Evolutionary conservation across 1,140 invertebrate species (phyloP).

Genomic region (Tribolium castaneum): DNA sequence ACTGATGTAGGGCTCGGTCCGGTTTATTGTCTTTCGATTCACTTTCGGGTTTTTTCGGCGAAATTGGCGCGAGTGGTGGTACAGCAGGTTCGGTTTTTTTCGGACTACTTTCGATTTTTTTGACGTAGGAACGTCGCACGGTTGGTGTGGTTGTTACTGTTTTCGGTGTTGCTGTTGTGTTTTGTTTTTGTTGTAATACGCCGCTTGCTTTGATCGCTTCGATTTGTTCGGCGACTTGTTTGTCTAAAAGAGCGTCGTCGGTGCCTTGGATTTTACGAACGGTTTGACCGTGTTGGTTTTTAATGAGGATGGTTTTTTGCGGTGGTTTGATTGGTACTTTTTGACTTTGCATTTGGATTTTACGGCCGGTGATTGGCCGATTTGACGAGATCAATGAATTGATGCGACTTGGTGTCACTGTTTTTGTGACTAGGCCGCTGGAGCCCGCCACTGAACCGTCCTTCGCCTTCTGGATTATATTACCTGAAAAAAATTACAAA

Average conservation of each 20-base stretch:
- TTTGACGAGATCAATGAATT: slow-evolving; percentile 56
- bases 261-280: slow-evolving; percentile 56
- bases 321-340: slow-evolving; percentile 45
- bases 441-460: slow-evolving; percentile 27
- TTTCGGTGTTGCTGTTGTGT: slow-evolving; percentile 5
- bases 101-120: slow-evolving; percentile 32
- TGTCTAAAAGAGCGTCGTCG: slow-evolving; percentile 56
- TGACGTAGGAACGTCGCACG: slow-evolving; percentile 42
- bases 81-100: slow-evolving; percentile 17
- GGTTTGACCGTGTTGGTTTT: slow-evolving; percentile 59
- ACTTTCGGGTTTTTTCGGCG: slow-evolving; percentile 52
- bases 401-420: neutral
- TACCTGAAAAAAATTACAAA: slow-evolving; percentile 20
- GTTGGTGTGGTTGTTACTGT: slow-evolving; percentile 27
- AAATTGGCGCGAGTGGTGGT: slow-evolving; percentile 50
- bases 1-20: slow-evolving; percentile 56
- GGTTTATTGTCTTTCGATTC: slow-evolving; percentile 22
- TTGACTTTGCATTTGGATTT: slow-evolving; percentile 41
- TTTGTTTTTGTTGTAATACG: slow-evolving; percentile 1
- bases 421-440: slow-evolving; percentile 52
- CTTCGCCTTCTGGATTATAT: slow-evolving; percentile 38
- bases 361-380: slow-evolving; percentile 13
- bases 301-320: slow-evolving; percentile 59
- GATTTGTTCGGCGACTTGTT: slow-evolving; percentile 61
- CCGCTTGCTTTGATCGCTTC: slow-evolving; percentile 59